Conservation (phyloP, 1,140 invertebrate species). For the Leptopilina clavipes region DNA sequence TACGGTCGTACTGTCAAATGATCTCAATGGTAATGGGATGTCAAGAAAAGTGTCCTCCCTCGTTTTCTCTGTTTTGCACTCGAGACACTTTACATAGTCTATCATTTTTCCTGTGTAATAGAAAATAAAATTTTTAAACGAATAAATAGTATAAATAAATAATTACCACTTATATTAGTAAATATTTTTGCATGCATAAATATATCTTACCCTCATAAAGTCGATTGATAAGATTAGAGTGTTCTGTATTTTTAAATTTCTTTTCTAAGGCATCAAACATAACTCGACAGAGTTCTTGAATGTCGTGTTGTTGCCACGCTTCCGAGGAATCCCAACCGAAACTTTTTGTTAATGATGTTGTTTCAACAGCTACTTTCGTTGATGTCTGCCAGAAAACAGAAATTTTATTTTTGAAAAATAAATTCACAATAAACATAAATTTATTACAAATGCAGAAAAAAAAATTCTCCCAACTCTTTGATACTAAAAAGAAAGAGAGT, state of each 20-base stretch:
- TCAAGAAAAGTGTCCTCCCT: slow-evolving; percentile 91
- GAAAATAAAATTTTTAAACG: too few species aligned
- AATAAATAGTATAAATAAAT: too few species aligned
- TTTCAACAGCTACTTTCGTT: slow-evolving; percentile 85
- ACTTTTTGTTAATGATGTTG: slow-evolving; percentile 90
- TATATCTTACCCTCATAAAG: slow-evolving; percentile 79
- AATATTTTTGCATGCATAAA: slow-evolving; percentile 27
- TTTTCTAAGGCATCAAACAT: slow-evolving; percentile 95
- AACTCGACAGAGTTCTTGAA: slow-evolving; percentile 92
- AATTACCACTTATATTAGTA: too few species aligned
- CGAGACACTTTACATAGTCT: slow-evolving; percentile 93
- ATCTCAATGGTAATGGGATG: slow-evolving; percentile 90
- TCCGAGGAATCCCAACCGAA: slow-evolving; percentile 95
- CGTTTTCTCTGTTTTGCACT: slow-evolving; percentile 90
- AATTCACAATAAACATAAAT: too few species aligned
- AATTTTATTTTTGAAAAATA: too few species aligned
- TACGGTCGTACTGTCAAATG: slow-evolving; percentile 86
- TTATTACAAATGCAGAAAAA: too few species aligned
- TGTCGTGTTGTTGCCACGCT: slow-evolving; percentile 95
- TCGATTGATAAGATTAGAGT: slow-evolving; percentile 88
- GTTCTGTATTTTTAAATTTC: slow-evolving; percentile 89
- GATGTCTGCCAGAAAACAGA: slow-evolving; percentile 79
- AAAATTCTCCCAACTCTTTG: too few species aligned
- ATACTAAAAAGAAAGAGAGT: too few species aligned
- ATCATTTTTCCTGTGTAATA: slow-evolving; percentile 86